Base-by-base conservation (phyloP, 2,888 invertebrate species). In the Hololepta plana region DNA sequence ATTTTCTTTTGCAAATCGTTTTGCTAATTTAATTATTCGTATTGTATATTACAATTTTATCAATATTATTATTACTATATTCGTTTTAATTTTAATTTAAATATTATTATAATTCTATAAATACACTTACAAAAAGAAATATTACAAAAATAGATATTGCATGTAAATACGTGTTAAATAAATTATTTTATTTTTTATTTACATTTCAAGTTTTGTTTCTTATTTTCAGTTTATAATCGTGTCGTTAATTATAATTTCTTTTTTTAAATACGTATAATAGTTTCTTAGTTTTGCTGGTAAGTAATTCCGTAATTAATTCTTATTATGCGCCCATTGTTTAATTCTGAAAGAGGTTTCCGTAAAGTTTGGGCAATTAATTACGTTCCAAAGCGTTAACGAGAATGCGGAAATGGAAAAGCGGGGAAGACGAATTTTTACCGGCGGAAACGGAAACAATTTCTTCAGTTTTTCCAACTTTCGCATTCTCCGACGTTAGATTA, bases 121-220 rank as follows among this genome's bases (percentile, higher is more conserved):
- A n/a, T n/a, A n/a, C n/a, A n/a, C n/a, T n/a, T n/a, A n/a, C n/a
- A n/a, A n/a, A n/a, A n/a, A n/a, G n/a, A n/a, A n/a, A n/a, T n/a
- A n/a, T n/a, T n/a, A n/a, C n/a, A n/a, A n/a, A n/a, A n/a, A n/a
- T n/a, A n/a, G n/a, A 32, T 36, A 35, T 32, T 42, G 42, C 42
- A 42, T 42, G 41, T 41, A 41, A 37, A 36, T 34, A 23, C 24
- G 15, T 28, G 13, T 30, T 21, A 29, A 43, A 43, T 43, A 43
- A 42, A 40, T 43, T 38, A 38, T 42, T 43, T 43, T 41, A 42
- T 43, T 43, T 43, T 40, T 36, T 26, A 27, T 33, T 26, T 26
- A 23, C 27, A 28, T 33, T 27, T 29, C 24, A 33, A 24, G 30
- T 34, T 38, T 27, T 36, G 28, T 34, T 36, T 28, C 25, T 19